These are phyloP conservation scores for Beris morrisii DNA, from an alignment of 2,888 invertebrate species.

Conservation along the genomic window DNA sequence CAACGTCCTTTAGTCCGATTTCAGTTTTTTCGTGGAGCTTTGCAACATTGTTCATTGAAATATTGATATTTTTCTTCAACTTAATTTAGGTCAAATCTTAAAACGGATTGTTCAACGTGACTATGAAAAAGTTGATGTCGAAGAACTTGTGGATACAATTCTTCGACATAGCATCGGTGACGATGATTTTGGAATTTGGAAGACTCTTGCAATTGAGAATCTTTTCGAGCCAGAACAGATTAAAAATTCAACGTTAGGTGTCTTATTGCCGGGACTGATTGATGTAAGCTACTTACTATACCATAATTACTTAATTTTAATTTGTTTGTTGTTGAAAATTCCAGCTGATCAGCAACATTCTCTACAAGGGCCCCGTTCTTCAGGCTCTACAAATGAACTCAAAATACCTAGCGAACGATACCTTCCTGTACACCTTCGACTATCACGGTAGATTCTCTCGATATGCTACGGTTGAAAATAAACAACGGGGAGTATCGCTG, in stretches of 20 bases:
- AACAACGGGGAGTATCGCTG: slow-evolving; percentile 58
- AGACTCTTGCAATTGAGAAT: slow-evolving; percentile 48
- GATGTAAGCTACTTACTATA: slow-evolving; percentile 54
- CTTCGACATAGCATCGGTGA: slow-evolving; percentile 48
- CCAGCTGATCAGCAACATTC: slow-evolving; percentile 48
- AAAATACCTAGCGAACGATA: slow-evolving; percentile 46
- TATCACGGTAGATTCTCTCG: slow-evolving; percentile 56
- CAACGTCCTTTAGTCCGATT: no score
- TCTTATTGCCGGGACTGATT: slow-evolving; percentile 48
- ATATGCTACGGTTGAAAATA: slow-evolving; percentile 49
- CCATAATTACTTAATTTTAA: not conserved
- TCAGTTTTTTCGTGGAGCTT: no score
- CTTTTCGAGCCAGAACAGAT: slow-evolving; percentile 48
- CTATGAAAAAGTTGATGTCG: slow-evolving; percentile 10
- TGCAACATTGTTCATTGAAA: no score
- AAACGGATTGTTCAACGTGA: slow-evolving; percentile 9
- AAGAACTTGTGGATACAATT: slow-evolving; percentile 27
- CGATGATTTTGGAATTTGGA: slow-evolving; percentile 50
- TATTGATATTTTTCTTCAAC: not conserved
- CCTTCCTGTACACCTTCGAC: slow-evolving; percentile 59
- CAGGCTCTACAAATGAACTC: slow-evolving; percentile 47
- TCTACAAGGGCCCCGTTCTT: slow-evolving; percentile 51
- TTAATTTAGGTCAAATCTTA: slow-evolving; percentile 22
- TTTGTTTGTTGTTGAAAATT: not conserved
- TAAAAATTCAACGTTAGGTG: slow-evolving; percentile 55